Conservation (phyloP, 2,797 vertebrate species). For the Tenualosa ilisha region DNA sequence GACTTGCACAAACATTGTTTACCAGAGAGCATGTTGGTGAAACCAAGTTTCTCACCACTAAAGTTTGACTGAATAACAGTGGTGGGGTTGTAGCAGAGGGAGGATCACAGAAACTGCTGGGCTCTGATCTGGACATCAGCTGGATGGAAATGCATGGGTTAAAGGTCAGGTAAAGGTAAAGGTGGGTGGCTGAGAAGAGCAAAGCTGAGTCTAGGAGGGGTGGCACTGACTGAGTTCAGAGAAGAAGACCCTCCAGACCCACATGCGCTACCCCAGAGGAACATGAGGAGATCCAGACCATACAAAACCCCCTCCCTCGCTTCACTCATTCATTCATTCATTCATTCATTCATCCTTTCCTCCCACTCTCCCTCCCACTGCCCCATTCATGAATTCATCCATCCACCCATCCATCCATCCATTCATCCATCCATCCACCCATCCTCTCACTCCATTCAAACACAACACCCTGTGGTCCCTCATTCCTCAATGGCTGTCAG, state of each 20-base stretch:
- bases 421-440: background rate
- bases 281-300: background rate
- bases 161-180: too few species aligned
- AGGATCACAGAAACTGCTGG: too few species aligned
- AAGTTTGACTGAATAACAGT: too few species aligned
- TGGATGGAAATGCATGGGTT: too few species aligned
- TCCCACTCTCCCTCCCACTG: background rate
- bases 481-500: background rate
- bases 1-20: background rate
- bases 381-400: background rate
- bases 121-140: too few species aligned
- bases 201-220: too few species aligned
- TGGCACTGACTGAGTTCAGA: too few species aligned
- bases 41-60: too few species aligned
- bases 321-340: background rate
- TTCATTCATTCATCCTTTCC: background rate
- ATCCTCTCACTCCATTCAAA: background rate
- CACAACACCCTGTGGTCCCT: background rate
- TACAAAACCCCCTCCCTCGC: too few species aligned
- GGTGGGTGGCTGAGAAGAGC: too few species aligned
- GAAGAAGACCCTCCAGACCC: background rate
- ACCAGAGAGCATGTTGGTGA: background rate
- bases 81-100: too few species aligned
- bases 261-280: background rate
- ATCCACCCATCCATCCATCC: background rate